Conservation (phyloP, 2,888 invertebrate species). For the Agrotis clavis region DNA sequence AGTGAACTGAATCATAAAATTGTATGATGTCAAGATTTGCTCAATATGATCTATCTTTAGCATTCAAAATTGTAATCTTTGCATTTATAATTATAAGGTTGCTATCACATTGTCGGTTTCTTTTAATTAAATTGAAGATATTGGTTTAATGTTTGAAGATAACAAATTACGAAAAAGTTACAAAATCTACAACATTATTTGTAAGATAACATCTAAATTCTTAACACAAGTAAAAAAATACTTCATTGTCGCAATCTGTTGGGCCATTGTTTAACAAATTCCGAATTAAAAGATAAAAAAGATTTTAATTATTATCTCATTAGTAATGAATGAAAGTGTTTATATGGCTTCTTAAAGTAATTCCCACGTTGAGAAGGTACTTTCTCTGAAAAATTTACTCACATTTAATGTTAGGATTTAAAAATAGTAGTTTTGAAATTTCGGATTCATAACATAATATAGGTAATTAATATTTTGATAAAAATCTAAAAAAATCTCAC, state of each 20-base stretch:
- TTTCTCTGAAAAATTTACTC: conserved; percentile 49
- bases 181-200: conserved; percentile 4
- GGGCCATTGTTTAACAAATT: conserved; percentile 47
- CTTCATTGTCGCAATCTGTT: conserved; percentile 39
- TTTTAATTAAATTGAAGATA: background rate
- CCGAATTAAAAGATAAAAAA: conserved; percentile 31
- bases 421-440: too few species aligned
- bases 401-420: background rate
- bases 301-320: conserved; percentile 34
- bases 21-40: conserved; percentile 3
- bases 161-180: background rate
- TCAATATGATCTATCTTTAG: conserved; percentile 6
- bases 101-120: background rate
- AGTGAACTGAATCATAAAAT: background rate
- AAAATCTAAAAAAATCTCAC: too few species aligned
- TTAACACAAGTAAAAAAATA: conserved; percentile 31
- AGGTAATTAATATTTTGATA: too few species aligned
- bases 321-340: conserved; percentile 42
- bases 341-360: conserved; percentile 6
- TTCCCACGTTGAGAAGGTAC: conserved; percentile 51
- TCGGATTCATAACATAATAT: too few species aligned
- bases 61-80: background rate
- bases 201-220: conserved; percentile 22
- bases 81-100: background rate
- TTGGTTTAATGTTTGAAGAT: background rate